phyloP scores from a whole-genome alignment of 92 coral and sea anemone genomes.

The Zoanthus solanderi region DNA sequence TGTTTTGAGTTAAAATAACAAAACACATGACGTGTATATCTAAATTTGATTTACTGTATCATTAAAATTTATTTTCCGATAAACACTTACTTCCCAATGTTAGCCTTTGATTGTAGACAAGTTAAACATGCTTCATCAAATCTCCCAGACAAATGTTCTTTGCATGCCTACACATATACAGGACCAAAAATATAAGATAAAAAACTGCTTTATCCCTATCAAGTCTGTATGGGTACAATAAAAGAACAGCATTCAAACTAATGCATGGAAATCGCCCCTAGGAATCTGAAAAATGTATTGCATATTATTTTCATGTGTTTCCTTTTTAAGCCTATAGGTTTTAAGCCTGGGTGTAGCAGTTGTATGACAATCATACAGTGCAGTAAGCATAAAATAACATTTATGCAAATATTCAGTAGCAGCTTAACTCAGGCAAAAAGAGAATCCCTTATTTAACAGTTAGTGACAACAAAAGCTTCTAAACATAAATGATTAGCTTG shows the following conservation, averaged over 20 bases:
- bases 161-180: neutral
- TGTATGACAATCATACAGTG: constrained; percentile 6
- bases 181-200: constrained; percentile 2
- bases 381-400: constrained; percentile 11
- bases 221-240: constrained; percentile 4
- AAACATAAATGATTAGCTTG: constrained; percentile 9
- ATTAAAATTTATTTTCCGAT: constrained; percentile 1
- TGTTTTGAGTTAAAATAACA: neutral
- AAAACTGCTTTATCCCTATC: constrained; percentile 7
- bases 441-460: constrained; percentile 9
- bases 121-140: no score
- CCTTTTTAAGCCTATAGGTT: constrained; percentile 7
- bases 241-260: constrained; percentile 3
- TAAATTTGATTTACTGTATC: constrained; percentile 1
- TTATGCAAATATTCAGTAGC: constrained; percentile 10
- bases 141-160: no score
- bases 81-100: neutral
- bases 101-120: no score
- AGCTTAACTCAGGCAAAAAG: constrained; percentile 8
- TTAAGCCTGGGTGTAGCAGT: constrained; percentile 5
- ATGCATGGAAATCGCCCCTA: constrained; percentile 2
- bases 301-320: constrained; percentile 2
- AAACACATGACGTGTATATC: neutral
- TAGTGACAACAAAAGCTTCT: constrained; percentile 9
- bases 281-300: neutral